Percentiles rank a stretch among this genome's conserved stretches.
These are phyloP conservation scores for Atta colombica DNA, from an alignment of 1,140 invertebrate species.

Conservation along the genomic window DNA sequence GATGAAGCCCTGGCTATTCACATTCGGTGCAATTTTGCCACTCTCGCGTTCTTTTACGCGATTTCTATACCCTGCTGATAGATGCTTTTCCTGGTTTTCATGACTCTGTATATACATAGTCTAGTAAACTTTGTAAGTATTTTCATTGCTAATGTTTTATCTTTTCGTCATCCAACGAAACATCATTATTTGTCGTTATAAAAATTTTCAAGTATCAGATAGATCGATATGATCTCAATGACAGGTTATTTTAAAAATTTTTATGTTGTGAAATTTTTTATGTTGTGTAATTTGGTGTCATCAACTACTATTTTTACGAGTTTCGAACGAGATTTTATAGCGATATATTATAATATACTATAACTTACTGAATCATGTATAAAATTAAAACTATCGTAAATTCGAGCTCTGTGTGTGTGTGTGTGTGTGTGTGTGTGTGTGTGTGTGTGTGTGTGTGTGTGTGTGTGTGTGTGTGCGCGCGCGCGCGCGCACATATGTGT, in stretches of 20 bases:
- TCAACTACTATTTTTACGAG: constrained; percentile 25
- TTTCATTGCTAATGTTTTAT: constrained; percentile 46
- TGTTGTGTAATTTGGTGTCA: background rate
- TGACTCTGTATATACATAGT: background rate
- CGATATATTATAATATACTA: too few species aligned
- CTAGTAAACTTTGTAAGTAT: constrained; percentile 55
- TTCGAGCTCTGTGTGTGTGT: background rate
- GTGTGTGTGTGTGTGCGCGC: too few species aligned
- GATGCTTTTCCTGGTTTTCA: constrained; percentile 52
- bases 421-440: too few species aligned
- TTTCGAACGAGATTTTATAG: constrained; percentile 20
- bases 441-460: too few species aligned
- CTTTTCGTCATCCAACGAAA: constrained; percentile 37
- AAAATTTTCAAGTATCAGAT: background rate
- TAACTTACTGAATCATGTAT: background rate
- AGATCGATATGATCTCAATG: background rate
- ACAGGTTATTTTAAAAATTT: constrained; percentile 5
- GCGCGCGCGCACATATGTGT: too few species aligned
- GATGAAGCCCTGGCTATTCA: background rate
- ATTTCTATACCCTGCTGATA: constrained; percentile 33
- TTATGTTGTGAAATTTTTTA: constrained; percentile 19
- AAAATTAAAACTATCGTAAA: constrained; percentile 29
- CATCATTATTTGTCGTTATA: too few species aligned
- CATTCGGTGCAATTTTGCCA: background rate
- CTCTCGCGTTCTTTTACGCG: constrained; percentile 8